A percentile compares a stretch with the other conserved stretches of the same genome.
phyloP scores from a whole-genome alignment of 2,888 invertebrate species.

The Trachelus stipa region DNA sequence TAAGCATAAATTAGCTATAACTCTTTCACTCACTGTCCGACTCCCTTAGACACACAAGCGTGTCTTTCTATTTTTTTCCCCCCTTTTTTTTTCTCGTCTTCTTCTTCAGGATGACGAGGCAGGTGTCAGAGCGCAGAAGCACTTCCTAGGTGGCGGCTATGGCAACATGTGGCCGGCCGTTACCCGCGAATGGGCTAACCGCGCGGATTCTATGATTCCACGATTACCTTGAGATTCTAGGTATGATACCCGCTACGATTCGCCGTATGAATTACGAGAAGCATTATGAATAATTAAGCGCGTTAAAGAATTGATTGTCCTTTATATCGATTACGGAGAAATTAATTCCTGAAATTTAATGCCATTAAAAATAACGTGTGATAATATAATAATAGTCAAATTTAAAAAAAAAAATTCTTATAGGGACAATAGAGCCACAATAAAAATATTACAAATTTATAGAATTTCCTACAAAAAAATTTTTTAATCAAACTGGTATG shows the following conservation, averaged over 20 bases:
- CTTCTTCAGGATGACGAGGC: conserved; percentile 52
- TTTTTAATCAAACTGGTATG: too few species aligned
- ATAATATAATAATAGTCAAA: too few species aligned
- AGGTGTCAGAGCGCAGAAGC: conserved; percentile 52
- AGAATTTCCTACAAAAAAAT: not conserved
- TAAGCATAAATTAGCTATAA: conserved; percentile 43
- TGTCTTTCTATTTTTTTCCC: conserved; percentile 13
- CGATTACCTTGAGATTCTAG: conserved; percentile 39
- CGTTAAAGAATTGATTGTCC: not conserved
- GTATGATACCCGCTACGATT: not conserved
- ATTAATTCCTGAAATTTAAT: too few species aligned
- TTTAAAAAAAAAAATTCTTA: too few species aligned
- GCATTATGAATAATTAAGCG: not conserved
- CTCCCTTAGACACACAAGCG: conserved; percentile 6
- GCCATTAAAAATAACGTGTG: too few species aligned
- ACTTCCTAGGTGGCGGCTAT: conserved; percentile 54
- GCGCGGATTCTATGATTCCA: conserved; percentile 50
- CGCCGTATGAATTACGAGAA: not conserved
- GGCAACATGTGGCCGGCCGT: conserved; percentile 57
- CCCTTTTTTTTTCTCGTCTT: not conserved
- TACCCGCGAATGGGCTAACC: conserved; percentile 43
- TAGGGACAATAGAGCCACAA: too few species aligned
- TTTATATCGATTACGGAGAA: not conserved
- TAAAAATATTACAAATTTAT: not conserved
- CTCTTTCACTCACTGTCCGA: conserved; percentile 15